Evolutionary conservation across 2,888 invertebrate genomes (phyloP).

Genomic region (Brachylomia viminalis): DNA sequence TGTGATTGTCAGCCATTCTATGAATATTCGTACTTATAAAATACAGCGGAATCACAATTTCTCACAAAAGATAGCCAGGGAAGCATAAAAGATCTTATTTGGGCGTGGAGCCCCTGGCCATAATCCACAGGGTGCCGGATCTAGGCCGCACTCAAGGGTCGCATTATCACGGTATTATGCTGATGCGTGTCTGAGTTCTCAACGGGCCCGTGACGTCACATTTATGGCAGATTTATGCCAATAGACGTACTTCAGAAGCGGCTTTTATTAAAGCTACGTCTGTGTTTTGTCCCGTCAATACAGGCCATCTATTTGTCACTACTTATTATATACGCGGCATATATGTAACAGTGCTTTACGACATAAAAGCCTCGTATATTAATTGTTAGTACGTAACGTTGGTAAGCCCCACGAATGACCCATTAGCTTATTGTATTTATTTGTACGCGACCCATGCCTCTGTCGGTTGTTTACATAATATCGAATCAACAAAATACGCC

Average conservation of each 20-base stretch:
- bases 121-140: constrained; percentile 86
- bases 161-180: constrained; percentile 89
- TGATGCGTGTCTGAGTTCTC: constrained; percentile 82
- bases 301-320: constrained; percentile 16
- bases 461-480: constrained; percentile 25
- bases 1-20: constrained; percentile 50
- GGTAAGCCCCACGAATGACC: constrained; percentile 25
- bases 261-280: constrained; percentile 60
- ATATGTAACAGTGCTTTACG: constrained; percentile 30
- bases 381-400: constrained; percentile 26
- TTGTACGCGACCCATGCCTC: background rate
- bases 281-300: constrained; percentile 40
- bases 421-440: constrained; percentile 37
- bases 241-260: constrained; percentile 60
- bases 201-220: constrained; percentile 76
- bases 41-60: constrained; percentile 72
- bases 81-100: constrained; percentile 83
- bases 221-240: constrained; percentile 73
- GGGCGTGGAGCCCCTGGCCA: constrained; percentile 78
- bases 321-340: background rate
- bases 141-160: constrained; percentile 84
- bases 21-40: constrained; percentile 63
- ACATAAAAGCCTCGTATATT: constrained; percentile 16
- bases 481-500: background rate
- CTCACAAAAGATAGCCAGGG: constrained; percentile 76